Base-by-base conservation (phyloP, 1,140 invertebrate species). In the Ceratina japonica region DNA sequence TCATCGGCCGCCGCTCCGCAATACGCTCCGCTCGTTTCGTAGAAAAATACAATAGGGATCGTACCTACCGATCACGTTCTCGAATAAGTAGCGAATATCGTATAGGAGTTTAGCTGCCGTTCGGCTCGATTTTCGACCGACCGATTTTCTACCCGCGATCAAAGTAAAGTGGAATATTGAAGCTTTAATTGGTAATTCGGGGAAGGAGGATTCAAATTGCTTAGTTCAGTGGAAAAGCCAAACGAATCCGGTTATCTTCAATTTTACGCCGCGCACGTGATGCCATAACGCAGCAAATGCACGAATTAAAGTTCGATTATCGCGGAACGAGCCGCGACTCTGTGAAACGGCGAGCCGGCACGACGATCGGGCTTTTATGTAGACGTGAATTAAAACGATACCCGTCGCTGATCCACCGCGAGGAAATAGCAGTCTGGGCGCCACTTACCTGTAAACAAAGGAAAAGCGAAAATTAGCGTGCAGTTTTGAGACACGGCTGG, bases 371-470 rank as follows among this genome's bases (percentile, higher is more conserved):
- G 79, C 65, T 59, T 79, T 62, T 68, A 76, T 64, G 68, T 75
- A 79, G 52, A 16, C 52, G 13, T 18, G 13, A 52, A 20, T 22
- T 13, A 22, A 20, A 61, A 44, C 66, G 58, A 52, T 68, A 78
- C 22, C 68, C 2, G 10, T 31, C 18, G 56, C 13, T 61, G 58
- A 10, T 16, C 16, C 5, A 10, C 20, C 3, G 13, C 8, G 31
- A 4, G 61, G 37, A 37, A 79, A 65, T 62, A 15, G 31, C 13
- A 27, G 56, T 69, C 10, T 20, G n/a, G 66, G 37, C 49, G 75
- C 49, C 75, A 83, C 83, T 87, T 81, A 84, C 76, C 85, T 86
- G 77, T 16, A 87, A 87, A 85, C 78, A 87, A 86, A 87, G 62
- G 70, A 75, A 79, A 79, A 84, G 31, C 54, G 70, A 80, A 70